Percentiles rank a stretch among this genome's conserved stretches.
phyloP scores from a whole-genome alignment of 2,888 invertebrate species.

The Keiferia lycopersicella region DNA sequence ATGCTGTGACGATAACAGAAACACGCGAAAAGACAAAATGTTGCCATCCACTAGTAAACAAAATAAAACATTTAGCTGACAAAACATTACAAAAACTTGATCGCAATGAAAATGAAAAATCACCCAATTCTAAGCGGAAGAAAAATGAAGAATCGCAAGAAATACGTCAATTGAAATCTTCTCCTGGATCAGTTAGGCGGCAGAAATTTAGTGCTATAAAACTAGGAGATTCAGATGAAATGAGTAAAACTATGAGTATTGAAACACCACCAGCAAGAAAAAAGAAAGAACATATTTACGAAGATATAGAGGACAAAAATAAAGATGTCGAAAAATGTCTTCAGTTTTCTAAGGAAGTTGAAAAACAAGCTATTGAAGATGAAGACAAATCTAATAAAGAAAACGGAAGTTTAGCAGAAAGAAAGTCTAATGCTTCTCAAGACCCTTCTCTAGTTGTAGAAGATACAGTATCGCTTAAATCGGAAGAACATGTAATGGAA shows the following conservation, averaged over 20 bases:
- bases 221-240: constrained; percentile 75
- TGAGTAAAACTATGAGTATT: constrained; percentile 70
- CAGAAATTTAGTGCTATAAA: constrained; percentile 77
- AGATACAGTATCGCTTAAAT: constrained; percentile 56
- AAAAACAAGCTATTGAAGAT: constrained; percentile 48
- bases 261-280: constrained; percentile 74
- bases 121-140: constrained; percentile 63
- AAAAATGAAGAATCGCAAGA: constrained; percentile 81
- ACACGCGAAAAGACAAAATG: constrained; percentile 77
- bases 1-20: constrained; percentile 64
- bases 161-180: constrained; percentile 81
- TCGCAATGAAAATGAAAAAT: constrained; percentile 66
- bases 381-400: constrained; percentile 57
- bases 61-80: constrained; percentile 84
- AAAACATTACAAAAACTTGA: constrained; percentile 80
- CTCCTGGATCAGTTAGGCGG: constrained; percentile 82
- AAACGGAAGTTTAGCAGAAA: constrained; percentile 71
- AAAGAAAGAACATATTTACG: constrained; percentile 83
- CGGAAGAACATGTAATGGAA: constrained; percentile 71
- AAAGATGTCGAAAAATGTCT: constrained; percentile 64
- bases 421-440: constrained; percentile 70
- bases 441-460: constrained; percentile 74
- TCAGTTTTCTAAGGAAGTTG: constrained; percentile 72
- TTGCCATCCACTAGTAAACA: constrained; percentile 84
- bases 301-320: constrained; percentile 80